Conservation (phyloP, 2,113 vertebrate genomes). For the Percopsis transmontana region DNA sequence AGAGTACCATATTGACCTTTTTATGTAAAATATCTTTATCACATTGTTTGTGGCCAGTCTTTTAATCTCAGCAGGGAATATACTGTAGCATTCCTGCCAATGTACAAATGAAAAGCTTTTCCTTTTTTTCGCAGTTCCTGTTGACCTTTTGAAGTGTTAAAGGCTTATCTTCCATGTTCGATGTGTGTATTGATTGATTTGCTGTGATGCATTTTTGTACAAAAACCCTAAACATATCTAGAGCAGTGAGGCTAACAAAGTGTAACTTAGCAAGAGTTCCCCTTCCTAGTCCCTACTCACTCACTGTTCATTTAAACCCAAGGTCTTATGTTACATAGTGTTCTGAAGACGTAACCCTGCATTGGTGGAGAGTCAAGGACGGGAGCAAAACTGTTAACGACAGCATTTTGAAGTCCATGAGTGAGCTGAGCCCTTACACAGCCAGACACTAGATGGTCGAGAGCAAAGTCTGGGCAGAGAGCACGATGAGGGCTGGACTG, state of each 20-base stretch:
- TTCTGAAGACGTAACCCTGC: conserved; percentile 38
- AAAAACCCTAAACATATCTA: neutral
- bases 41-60: neutral
- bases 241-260: neutral
- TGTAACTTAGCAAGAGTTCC: too few relatives aligned
- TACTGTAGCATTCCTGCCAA: neutral
- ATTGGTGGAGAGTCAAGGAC: conserved; percentile 59
- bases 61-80: neutral
- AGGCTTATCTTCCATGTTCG: conserved; percentile 5
- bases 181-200: conserved; percentile 9
- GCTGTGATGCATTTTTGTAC: conserved; percentile 7
- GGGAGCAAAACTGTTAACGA: conserved; percentile 65
- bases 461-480: conserved; percentile 57
- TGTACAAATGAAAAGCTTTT: conserved; percentile 1
- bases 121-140: conserved; percentile 6
- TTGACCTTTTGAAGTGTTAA: conserved; percentile 4
- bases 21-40: neutral
- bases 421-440: conserved; percentile 61
- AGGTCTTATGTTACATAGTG: too few relatives aligned
- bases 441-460: conserved; percentile 49
- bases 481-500: conserved; percentile 64
- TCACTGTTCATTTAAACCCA: too few relatives aligned
- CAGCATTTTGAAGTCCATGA: conserved; percentile 72
- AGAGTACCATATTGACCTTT: neutral
- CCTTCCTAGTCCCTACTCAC: too few relatives aligned